Percentiles rank a stretch among this genome's conserved stretches.
Conservation (phyloP, 2,113 vertebrate species). For the Zingel zingel region DNA sequence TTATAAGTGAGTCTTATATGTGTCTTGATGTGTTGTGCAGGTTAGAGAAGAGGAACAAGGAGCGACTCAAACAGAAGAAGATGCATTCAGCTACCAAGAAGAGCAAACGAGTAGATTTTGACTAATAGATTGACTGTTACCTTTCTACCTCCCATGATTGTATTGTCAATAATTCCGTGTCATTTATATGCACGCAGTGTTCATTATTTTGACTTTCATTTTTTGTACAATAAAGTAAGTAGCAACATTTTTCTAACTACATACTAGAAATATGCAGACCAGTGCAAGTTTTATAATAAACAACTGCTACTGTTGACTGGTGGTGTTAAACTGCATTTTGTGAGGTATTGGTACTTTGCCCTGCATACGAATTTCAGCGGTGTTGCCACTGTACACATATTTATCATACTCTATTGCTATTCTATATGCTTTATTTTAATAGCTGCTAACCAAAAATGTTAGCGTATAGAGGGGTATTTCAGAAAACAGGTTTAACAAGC, state of each 20-base stretch:
- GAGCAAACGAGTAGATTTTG: slow-evolving; percentile 78
- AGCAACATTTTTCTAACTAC: not conserved
- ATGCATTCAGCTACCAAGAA: slow-evolving; percentile 75
- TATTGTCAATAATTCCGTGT: not conserved
- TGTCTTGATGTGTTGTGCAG: slow-evolving; percentile 64
- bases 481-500: no score
- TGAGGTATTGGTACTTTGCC: not conserved
- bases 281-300: not conserved
- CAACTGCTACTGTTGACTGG: not conserved
- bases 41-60: slow-evolving; percentile 76
- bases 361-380: not conserved
- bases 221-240: not conserved
- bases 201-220: not conserved
- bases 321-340: not conserved
- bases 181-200: not conserved
- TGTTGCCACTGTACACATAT: not conserved
- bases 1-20: not conserved
- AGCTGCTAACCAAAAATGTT: not conserved
- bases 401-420: not conserved
- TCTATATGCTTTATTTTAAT: not conserved
- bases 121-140: slow-evolving; percentile 57
- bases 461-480: not conserved
- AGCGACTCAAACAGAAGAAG: slow-evolving; percentile 81
- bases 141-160: not conserved
- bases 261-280: not conserved